Conservation (phyloP, 1,140 invertebrate genomes). For the Drosophila kanapiae region DNA sequence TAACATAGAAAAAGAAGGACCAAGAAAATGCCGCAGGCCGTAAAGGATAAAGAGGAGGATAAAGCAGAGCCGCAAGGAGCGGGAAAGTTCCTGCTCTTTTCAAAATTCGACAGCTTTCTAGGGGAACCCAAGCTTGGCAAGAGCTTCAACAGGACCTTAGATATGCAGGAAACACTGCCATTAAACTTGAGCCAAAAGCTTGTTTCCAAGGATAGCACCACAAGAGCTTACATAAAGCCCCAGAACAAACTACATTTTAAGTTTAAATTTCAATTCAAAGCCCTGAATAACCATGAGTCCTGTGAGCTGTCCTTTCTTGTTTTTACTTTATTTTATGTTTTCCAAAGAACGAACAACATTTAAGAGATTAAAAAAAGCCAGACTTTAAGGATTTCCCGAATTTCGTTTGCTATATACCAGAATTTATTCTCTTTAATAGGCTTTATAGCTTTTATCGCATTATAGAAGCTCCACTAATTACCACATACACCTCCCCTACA, state of each 20-base stretch:
- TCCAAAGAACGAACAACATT: too few species aligned
- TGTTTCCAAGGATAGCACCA: background rate
- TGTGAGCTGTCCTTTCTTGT: background rate
- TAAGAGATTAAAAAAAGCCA: too few species aligned
- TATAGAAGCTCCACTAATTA: background rate
- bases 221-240: background rate
- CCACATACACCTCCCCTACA: background rate
- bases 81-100: conserved; percentile 4
- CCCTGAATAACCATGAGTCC: background rate
- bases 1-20: background rate
- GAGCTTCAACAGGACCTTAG: background rate
- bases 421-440: background rate
- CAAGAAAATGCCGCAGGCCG: background rate
- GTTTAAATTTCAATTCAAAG: background rate
- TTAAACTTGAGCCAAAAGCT: background rate
- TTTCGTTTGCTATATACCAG: too few species aligned
- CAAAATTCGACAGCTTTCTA: background rate
- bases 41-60: background rate
- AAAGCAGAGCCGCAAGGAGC: background rate
- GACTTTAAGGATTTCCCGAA: too few species aligned
- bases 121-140: background rate
- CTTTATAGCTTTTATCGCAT: too few species aligned
- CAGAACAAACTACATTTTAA: background rate
- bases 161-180: background rate
- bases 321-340: background rate